Conservation (phyloP, 2,888 invertebrate species). For the Dioctria rufipes region DNA sequence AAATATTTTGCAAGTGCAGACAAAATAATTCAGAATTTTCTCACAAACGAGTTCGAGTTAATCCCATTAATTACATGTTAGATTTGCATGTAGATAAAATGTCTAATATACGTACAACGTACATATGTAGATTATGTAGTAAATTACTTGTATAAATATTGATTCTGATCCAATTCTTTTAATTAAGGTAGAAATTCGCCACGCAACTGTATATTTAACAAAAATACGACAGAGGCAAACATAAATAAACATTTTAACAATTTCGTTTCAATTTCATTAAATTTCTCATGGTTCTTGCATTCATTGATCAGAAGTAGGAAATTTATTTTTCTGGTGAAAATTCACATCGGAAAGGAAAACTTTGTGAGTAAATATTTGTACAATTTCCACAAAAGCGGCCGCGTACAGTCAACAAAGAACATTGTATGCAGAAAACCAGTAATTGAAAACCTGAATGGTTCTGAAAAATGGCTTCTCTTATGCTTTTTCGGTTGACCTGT, state of each 20-base stretch:
- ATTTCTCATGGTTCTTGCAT: constrained; percentile 2
- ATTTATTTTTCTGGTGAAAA: constrained; percentile 4
- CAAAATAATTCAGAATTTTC: too few relatives aligned
- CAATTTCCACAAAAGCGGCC: constrained; percentile 7
- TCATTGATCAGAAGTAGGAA: background rate
- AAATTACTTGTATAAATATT: too few relatives aligned
- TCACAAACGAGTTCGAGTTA: too few relatives aligned
- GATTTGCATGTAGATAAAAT: too few relatives aligned
- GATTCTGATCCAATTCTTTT: too few relatives aligned
- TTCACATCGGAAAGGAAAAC: background rate
- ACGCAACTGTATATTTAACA: background rate
- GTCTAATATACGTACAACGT: too few relatives aligned
- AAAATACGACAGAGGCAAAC: background rate
- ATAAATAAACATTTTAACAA: constrained; percentile 30
- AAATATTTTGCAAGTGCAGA: too few relatives aligned
- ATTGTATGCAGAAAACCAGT: background rate
- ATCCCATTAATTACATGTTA: too few relatives aligned
- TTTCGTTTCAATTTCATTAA: constrained; percentile 24
- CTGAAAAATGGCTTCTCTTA: constrained; percentile 1
- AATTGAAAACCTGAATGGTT: constrained; percentile 16
- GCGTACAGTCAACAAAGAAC: constrained; percentile 21
- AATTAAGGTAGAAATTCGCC: background rate
- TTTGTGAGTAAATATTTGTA: constrained; percentile 28
- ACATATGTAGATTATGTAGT: too few relatives aligned
- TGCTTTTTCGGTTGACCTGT: background rate